phyloP scores from a whole-genome alignment of 2,888 invertebrate species.

The Parnassius smintheus region DNA sequence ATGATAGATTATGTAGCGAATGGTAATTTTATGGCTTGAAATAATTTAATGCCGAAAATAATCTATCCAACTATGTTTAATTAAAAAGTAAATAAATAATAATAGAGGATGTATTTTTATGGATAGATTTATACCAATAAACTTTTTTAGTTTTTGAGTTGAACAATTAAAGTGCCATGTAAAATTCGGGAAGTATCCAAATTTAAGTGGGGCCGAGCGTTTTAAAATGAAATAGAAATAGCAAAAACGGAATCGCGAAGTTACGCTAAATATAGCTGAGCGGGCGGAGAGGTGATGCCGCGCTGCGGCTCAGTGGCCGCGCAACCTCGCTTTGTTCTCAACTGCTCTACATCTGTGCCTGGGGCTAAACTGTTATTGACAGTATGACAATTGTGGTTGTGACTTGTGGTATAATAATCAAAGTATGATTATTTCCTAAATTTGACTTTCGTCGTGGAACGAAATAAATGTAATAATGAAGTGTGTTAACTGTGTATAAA shows the following conservation, averaged over 20 bases:
- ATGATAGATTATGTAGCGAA: no score
- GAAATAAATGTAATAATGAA: conserved; percentile 14
- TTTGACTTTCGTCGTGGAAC: conserved; percentile 8
- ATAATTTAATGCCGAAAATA: no score
- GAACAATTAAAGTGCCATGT: conserved; percentile 32
- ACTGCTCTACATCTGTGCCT: conserved; percentile 15
- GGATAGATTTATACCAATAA: no score
- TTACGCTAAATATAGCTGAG: conserved; percentile 74
- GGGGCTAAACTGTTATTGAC: conserved; percentile 24
- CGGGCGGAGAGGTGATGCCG: conserved; percentile 49
- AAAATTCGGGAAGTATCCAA: conserved; percentile 45
- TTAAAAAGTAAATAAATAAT: no score
- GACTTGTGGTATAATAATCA: conserved; percentile 21
- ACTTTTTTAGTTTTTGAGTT: not conserved
- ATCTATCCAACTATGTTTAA: no score
- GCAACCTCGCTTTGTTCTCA: conserved; percentile 59
- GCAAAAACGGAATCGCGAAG: conserved; percentile 77
- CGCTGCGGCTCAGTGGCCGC: conserved; percentile 40
- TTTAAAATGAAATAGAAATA: conserved; percentile 78
- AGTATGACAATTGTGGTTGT: conserved; percentile 27
- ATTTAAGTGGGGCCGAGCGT: conserved; percentile 60
- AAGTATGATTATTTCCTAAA: conserved; percentile 12
- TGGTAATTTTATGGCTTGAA: no score
- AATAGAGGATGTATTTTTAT: no score
- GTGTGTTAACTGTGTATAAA: conserved; percentile 19